Evolutionary conservation across 2,113 vertebrate genomes (phyloP).

Genomic region (Piaya cayana): DNA sequence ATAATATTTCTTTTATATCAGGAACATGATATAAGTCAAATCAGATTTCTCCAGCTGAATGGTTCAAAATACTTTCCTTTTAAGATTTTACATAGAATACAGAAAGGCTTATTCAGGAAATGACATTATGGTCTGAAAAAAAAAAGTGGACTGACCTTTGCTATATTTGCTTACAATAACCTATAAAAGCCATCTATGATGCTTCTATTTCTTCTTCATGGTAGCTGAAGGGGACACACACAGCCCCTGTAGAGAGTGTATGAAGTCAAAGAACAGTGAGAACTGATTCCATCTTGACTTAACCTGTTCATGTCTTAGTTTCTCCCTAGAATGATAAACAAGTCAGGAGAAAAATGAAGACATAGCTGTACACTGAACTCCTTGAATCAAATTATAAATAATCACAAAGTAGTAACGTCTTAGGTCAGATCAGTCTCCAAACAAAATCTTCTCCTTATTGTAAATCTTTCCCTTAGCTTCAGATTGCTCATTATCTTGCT

Average conservation of each 20-base stretch:
- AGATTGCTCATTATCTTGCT: background rate
- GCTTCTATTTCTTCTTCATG: background rate
- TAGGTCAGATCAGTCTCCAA: fast-evolving
- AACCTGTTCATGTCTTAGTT: background rate
- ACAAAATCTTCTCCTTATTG: background rate
- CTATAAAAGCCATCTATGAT: background rate
- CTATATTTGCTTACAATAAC: background rate
- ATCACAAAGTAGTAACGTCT: background rate
- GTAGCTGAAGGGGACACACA: background rate
- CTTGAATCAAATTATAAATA: background rate
- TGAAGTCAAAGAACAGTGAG: background rate
- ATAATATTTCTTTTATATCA: background rate
- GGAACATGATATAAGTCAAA: background rate
- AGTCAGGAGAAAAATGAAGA: background rate
- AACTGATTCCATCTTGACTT: background rate
- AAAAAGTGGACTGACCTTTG: constrained; percentile 1
- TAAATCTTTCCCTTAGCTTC: background rate
- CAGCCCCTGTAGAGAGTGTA: background rate
- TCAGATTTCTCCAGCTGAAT: background rate
- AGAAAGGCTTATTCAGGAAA: background rate
- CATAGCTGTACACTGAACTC: fast-evolving
- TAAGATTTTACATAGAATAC: background rate
- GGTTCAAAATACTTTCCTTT: background rate
- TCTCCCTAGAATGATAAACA: background rate
- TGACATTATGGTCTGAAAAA: background rate